Conservation (phyloP, 2,888 invertebrate species). For the Dasysyrphus tricinctus region DNA sequence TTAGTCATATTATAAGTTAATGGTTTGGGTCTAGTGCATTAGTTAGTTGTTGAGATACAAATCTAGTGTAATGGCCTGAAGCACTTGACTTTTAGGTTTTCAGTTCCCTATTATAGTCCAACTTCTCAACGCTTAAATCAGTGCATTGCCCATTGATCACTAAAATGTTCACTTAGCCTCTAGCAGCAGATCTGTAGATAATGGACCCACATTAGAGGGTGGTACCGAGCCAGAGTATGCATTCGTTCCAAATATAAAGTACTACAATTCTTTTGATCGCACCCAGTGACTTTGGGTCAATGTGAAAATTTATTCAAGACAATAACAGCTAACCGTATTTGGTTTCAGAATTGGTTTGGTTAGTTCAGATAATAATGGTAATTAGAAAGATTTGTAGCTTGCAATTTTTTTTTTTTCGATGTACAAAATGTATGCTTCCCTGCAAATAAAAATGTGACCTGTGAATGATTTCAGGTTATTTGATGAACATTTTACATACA, state of each 20-base stretch:
- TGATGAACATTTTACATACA: background rate
- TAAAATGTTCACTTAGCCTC: constrained; percentile 54
- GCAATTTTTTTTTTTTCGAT: background rate
- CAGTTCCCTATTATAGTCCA: constrained; percentile 41
- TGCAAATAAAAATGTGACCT: background rate
- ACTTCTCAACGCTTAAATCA: constrained; percentile 36
- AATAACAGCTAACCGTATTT: constrained; percentile 59
- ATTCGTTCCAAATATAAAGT: constrained; percentile 58
- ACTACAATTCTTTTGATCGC: constrained; percentile 35
- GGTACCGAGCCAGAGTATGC: constrained; percentile 18
- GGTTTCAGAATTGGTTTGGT: constrained; percentile 60
- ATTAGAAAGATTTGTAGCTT: constrained; percentile 56
- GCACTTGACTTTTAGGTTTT: constrained; percentile 64
- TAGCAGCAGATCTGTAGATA: constrained; percentile 34
- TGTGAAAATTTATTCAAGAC: constrained; percentile 36
- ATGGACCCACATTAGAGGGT: constrained; percentile 59
- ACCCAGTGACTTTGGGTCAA: constrained; percentile 47
- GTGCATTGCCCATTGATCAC: constrained; percentile 40
- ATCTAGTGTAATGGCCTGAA: constrained; percentile 46
- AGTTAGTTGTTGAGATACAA: constrained; percentile 50
- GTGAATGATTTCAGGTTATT: background rate
- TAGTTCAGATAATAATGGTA: constrained; percentile 54
- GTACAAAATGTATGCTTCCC: background rate
- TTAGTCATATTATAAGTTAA: constrained; percentile 7
- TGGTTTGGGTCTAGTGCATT: constrained; percentile 27